Conservation (phyloP, 2,888 invertebrate species). For the Caenorhabditis wallacei region DNA sequence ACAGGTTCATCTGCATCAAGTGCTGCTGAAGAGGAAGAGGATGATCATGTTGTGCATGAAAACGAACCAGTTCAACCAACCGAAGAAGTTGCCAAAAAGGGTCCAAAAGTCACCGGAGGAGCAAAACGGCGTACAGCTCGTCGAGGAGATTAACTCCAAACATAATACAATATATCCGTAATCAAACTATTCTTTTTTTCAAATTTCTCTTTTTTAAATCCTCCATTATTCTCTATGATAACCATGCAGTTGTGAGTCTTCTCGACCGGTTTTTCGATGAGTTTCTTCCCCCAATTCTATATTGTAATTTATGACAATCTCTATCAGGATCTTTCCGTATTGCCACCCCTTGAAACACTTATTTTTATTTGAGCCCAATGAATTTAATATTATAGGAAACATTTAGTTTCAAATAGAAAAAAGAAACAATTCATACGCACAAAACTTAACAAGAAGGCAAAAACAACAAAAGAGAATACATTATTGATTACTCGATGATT, state of each 20-base stretch:
- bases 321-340: constrained; percentile 29
- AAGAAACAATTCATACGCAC: not conserved
- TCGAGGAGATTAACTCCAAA: constrained; percentile 46
- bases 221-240: not conserved
- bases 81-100: constrained; percentile 58
- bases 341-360: constrained; percentile 1
- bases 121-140: constrained; percentile 54
- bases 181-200: constrained; percentile 3
- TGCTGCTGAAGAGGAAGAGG: constrained; percentile 53
- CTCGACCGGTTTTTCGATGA: constrained; percentile 52
- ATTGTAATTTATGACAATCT: constrained; percentile 33
- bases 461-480: constrained; percentile 4
- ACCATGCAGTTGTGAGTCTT: constrained; percentile 50
- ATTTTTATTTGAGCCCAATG: constrained; percentile 11
- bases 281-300: constrained; percentile 27
- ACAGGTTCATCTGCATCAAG: constrained; percentile 31
- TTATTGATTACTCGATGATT: not conserved
- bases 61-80: constrained; percentile 62
- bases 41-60: constrained; percentile 40
- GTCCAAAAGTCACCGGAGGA: constrained; percentile 49
- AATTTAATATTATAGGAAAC: constrained; percentile 39
- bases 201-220: not conserved
- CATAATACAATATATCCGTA: no score
- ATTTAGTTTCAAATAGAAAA: not conserved
- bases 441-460: not conserved